Percentiles rank a stretch among this genome's conserved stretches.
phyloP scores from a whole-genome alignment of 2,113 vertebrate species.

The Hystrix cristata region DNA sequence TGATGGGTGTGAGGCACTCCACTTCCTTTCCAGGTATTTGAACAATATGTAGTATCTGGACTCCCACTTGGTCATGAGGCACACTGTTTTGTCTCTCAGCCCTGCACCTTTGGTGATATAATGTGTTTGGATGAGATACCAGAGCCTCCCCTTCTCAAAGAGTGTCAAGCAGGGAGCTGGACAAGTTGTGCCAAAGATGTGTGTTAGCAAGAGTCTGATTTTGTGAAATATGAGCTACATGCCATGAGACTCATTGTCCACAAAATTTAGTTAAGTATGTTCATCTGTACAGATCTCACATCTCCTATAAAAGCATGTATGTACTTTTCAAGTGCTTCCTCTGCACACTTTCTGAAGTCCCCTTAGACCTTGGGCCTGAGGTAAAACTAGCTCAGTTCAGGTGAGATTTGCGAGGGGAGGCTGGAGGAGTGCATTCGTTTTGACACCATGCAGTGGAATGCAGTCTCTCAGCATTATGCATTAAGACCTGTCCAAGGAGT shows the following conservation, averaged over 20 bases:
- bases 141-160: background rate
- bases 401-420: background rate
- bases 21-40: background rate
- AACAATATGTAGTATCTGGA: too few species aligned
- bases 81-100: background rate
- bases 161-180: background rate
- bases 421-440: background rate
- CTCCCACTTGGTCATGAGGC: background rate
- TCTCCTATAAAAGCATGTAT: too few species aligned
- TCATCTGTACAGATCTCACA: background rate
- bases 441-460: rapidly evolving
- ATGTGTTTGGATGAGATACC: background rate
- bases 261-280: background rate
- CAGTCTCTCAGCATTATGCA: background rate
- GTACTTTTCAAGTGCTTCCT: background rate
- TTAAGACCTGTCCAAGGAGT: background rate
- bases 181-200: background rate
- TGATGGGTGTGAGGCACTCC: too few species aligned
- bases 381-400: background rate
- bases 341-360: background rate
- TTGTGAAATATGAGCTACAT: background rate
- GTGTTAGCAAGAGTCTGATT: background rate
- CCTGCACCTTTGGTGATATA: background rate
- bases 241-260: background rate
- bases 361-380: background rate